These are phyloP conservation scores for Hoplias malabaricus DNA, from an alignment of 2,113 vertebrate species.

Conservation along the genomic window DNA sequence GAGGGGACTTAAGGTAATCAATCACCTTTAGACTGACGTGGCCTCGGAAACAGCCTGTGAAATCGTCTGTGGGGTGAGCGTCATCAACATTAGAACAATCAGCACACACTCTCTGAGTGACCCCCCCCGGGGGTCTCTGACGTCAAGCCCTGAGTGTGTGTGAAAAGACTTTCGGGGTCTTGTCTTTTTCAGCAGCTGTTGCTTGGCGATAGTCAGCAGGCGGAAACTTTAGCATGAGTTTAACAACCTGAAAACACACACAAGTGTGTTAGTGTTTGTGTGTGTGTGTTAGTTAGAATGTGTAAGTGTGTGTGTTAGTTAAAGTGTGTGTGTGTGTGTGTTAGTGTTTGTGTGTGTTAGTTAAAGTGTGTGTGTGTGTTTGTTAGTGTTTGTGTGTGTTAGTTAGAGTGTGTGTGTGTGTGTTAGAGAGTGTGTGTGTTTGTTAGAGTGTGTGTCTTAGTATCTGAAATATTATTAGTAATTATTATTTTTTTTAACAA, in stretches of 20 bases:
- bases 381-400: too few species aligned
- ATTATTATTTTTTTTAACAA: too few species aligned
- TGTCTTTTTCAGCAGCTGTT: neutral
- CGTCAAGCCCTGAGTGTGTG: conserved; percentile 40
- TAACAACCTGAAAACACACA: neutral
- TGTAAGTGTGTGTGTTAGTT: neutral
- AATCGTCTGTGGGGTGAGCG: neutral
- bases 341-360: conserved; percentile 1
- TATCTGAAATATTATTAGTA: too few species aligned
- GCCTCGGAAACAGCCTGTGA: neutral
- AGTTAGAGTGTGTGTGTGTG: neutral
- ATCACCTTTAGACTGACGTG: neutral
- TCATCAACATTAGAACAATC: neutral
- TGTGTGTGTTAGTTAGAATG: conserved; percentile 29
- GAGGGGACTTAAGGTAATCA: neutral
- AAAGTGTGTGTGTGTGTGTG: neutral
- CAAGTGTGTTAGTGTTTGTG: conserved; percentile 35
- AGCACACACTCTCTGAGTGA: too few species aligned
- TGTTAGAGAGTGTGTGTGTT: neutral
- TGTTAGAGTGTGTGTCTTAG: too few species aligned
- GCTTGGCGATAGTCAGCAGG: neutral
- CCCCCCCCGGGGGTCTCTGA: conserved; percentile 46
- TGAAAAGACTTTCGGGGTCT: neutral
- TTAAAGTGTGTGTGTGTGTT: neutral
- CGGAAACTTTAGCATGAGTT: neutral